These are phyloP conservation scores for Coluber constrictor DNA, from an alignment of 2,797 vertebrate genomes.

Conservation along the genomic window DNA sequence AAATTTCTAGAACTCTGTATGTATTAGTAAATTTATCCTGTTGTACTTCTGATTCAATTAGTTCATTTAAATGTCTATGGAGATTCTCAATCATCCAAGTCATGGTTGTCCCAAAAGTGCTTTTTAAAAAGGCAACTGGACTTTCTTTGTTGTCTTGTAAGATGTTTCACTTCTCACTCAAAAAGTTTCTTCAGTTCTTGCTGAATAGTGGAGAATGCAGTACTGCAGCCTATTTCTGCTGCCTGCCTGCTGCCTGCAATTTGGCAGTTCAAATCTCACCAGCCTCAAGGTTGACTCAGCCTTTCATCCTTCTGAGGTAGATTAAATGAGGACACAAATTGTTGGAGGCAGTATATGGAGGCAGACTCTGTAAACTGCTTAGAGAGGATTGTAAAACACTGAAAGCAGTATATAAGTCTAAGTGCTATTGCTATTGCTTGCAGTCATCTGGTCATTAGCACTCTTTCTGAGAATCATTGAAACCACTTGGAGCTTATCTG, in stretches of 20 bases:
- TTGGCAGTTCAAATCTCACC: too few relatives aligned
- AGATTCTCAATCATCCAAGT: background rate
- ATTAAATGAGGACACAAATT: too few relatives aligned
- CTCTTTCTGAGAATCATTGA: background rate
- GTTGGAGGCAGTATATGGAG: too few relatives aligned
- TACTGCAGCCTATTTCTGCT: too few relatives aligned
- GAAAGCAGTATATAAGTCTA: too few relatives aligned
- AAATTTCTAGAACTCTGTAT: background rate
- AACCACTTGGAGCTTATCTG: background rate
- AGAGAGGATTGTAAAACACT: too few relatives aligned
- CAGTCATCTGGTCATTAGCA: background rate
- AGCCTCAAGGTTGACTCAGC: too few relatives aligned
- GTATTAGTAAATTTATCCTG: constrained; percentile 33
- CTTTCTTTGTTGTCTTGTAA: background rate
- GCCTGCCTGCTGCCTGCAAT: too few relatives aligned
- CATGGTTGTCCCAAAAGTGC: background rate
- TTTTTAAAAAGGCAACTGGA: background rate
- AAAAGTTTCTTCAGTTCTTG: background rate
- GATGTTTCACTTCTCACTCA: too few relatives aligned
- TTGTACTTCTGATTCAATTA: constrained; percentile 46
- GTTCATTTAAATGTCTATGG: constrained; percentile 13
- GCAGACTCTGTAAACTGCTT: too few relatives aligned
- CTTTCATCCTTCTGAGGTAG: too few relatives aligned
- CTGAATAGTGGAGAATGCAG: background rate
- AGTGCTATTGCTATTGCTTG: background rate